These are phyloP conservation scores for Drosophila diplacantha DNA, from an alignment of 2,888 invertebrate species.

Conservation along the genomic window DNA sequence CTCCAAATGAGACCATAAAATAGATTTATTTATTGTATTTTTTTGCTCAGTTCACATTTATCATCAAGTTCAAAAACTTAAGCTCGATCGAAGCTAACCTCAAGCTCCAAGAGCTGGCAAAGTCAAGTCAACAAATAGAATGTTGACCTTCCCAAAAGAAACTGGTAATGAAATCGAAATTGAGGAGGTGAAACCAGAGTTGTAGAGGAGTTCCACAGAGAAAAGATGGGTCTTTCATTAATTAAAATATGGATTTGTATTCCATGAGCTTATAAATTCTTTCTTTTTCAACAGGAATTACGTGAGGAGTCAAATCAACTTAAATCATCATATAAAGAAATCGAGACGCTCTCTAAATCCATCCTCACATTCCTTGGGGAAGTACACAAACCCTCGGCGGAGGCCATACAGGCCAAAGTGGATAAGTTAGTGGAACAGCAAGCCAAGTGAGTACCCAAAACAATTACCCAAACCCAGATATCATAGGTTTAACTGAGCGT, in stretches of 20 bases:
- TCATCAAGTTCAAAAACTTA: constrained; percentile 9
- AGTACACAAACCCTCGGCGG: constrained; percentile 84
- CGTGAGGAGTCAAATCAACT: constrained; percentile 85
- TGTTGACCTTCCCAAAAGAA: constrained; percentile 53
- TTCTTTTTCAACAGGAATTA: constrained; percentile 81
- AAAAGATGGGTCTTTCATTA: neutral
- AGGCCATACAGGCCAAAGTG: constrained; percentile 84
- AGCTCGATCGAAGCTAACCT: constrained; percentile 10
- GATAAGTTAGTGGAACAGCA: constrained; percentile 84
- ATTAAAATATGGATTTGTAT: neutral
- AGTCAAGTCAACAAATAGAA: constrained; percentile 34
- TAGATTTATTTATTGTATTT: constrained; percentile 30
- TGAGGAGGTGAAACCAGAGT: neutral
- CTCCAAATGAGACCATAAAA: constrained; percentile 35
- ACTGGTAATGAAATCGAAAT: constrained; percentile 56
- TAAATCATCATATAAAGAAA: constrained; percentile 83
- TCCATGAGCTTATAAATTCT: neutral
- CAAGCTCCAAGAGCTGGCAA: constrained; percentile 26
- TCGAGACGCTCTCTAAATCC: constrained; percentile 83
- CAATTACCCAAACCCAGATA: constrained; percentile 13
- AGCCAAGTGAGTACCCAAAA: constrained; percentile 80
- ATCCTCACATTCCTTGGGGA: constrained; percentile 84
- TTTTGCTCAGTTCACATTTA: constrained; percentile 1
- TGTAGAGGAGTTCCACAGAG: neutral
- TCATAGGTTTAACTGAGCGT: constrained; percentile 34